Evolutionary conservation across 2,888 invertebrate genomes (phyloP).

Genomic region (Drosophila paranaensis): DNA sequence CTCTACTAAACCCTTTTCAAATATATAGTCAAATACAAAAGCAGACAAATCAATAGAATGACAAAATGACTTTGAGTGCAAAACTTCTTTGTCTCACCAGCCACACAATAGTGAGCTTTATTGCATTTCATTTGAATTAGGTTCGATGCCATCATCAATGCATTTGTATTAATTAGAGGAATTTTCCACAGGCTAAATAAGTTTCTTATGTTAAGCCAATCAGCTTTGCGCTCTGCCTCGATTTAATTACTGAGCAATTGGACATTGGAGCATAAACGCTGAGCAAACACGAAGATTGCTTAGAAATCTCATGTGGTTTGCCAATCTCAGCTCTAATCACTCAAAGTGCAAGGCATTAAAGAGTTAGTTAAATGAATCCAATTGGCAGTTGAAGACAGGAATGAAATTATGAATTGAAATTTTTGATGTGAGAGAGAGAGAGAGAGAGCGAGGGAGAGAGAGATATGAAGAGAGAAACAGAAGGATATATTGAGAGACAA

Average conservation of each 20-base stretch:
- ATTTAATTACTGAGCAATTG: not conserved
- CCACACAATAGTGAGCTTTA: not conserved
- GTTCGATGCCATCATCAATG: not conserved
- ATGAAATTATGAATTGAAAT: not conserved
- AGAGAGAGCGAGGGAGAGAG: not conserved
- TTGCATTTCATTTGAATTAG: not conserved
- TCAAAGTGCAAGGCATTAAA: not conserved
- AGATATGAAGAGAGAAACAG: not conserved
- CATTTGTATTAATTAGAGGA: not conserved
- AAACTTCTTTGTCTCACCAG: too few relatives aligned
- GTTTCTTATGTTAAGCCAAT: slow-evolving; percentile 32
- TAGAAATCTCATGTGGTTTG: not conserved
- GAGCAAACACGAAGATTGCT: too few relatives aligned
- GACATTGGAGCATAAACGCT: not conserved
- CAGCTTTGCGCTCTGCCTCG: slow-evolving; percentile 13
- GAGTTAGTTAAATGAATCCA: not conserved
- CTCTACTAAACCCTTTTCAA: too few relatives aligned
- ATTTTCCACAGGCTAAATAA: not conserved
- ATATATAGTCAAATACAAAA: too few relatives aligned
- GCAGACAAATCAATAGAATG: too few relatives aligned
- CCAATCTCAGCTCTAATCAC: not conserved
- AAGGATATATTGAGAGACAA: not conserved
- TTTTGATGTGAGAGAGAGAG: too few relatives aligned
- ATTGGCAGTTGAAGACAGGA: not conserved
- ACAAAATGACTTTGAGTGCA: too few relatives aligned